Evolutionary conservation across 2,113 vertebrate genomes (phyloP).

Genomic region (Pachyramphus minor): DNA sequence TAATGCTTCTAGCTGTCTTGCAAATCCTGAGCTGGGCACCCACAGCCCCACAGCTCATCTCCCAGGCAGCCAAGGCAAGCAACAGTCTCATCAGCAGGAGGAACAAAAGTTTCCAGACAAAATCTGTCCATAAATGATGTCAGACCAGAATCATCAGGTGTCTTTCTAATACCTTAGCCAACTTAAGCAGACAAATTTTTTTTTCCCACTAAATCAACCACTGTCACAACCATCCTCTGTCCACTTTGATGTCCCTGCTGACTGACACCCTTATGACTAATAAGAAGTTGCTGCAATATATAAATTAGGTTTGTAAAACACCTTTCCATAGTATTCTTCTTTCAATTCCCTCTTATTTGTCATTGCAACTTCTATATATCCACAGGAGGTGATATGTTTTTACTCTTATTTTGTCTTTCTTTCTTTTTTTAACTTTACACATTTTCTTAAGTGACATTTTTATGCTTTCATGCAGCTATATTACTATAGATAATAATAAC

Average conservation of each 20-base stretch:
- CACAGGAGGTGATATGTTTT: not conserved
- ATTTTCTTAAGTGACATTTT: not conserved
- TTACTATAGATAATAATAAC: not conserved
- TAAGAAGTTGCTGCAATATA: not conserved
- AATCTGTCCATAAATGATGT: not conserved
- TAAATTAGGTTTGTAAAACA: not conserved
- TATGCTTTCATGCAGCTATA: not conserved
- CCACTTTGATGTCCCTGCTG: not conserved
- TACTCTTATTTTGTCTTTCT: too few species aligned
- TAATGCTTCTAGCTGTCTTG: not conserved
- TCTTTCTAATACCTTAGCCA: not conserved
- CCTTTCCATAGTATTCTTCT: not conserved
- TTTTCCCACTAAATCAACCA: not conserved
- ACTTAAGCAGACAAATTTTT: not conserved
- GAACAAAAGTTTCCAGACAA: not conserved
- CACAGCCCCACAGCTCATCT: not conserved
- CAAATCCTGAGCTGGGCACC: not conserved
- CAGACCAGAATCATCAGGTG: not conserved
- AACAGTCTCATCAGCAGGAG: not conserved
- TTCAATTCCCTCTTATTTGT: not conserved
- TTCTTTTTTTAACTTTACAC: too few species aligned
- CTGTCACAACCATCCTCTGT: not conserved
- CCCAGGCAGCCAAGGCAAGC: rapidly evolving
- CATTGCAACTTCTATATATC: not conserved
- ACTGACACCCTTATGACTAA: not conserved